Evolutionary conservation across 2,797 vertebrate genomes (phyloP), one percentile per base, ranked within the genome.

Genomic region (Chaetophractus vellerosus): DNA sequence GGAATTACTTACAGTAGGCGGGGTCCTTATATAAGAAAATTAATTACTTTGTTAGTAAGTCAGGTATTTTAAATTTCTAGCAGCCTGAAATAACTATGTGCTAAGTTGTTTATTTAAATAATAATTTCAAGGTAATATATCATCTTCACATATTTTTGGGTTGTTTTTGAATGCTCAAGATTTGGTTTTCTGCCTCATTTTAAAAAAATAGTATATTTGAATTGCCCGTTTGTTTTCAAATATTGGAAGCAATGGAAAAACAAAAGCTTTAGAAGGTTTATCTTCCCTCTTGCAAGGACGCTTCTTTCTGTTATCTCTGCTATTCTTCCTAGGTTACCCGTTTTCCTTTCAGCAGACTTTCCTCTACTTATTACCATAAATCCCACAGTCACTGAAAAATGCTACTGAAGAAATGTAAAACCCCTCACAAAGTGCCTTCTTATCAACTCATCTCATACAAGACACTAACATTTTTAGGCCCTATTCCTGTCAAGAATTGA

Each of bases 1-100:
- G 79, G 84, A 94, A 93, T 95, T 85, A 28, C 52, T 72, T 36
- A 21, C 63, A 91, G 33, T 63, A 92, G 90, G 81, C 33, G 28
- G 64, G 78, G 36, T 50, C 57, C 48, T 94, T 95, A 92, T 2
- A 2, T 59, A 96, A 95, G 88, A 95, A 93, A 93, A 50, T 38
- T 1, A 52, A 93, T 90, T 61, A 93, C 72, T 95, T 92, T 87
- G 52, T 85, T 76, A 93, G 66, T 64, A 91, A 96, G 66, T 71
- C n/a, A 84, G 66, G 52, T 10, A 41, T 76, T 80, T 69, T 14
- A 83, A 74, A 41, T 61, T 64, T 26, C 12, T 26, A 26, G 55
- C 18, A 38, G 71, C 26, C 38, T 87, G 69, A 90, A 95, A 90
- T 50, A 75, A 83, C 6, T n/a, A n/a, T 79, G 36, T 33, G 26